Conservation (phyloP, 2,113 vertebrate species). For the Syngnathoides biaculeatus region DNA sequence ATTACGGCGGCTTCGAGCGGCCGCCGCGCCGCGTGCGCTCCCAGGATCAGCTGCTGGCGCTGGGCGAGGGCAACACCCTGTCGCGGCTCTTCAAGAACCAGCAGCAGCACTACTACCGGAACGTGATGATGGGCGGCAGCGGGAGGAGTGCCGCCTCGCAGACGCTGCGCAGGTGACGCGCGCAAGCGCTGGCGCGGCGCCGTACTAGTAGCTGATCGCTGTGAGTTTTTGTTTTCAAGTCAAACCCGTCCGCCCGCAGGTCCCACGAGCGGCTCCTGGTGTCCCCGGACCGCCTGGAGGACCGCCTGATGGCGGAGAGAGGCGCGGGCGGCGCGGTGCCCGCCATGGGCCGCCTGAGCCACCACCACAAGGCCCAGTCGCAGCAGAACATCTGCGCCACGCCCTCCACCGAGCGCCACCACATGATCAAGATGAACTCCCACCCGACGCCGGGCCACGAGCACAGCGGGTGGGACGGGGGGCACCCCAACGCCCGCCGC, state of each 20-base stretch:
- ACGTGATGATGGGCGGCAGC: slow-evolving; percentile 65
- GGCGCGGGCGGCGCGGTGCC: slow-evolving; percentile 58
- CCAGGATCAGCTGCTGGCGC: slow-evolving; percentile 80
- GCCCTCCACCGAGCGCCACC: slow-evolving; percentile 79
- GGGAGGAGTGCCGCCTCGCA: slow-evolving; percentile 60
- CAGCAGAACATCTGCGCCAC: slow-evolving; percentile 82
- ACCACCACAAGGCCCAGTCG: slow-evolving; percentile 80
- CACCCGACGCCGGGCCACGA: slow-evolving; percentile 77
- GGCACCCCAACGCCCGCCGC: slow-evolving; percentile 66
- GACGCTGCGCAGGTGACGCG: slow-evolving; percentile 64
- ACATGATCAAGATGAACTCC: slow-evolving; percentile 87
- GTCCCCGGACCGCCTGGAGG: slow-evolving; percentile 65
- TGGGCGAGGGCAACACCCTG: slow-evolving; percentile 72
- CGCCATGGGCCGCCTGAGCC: slow-evolving; percentile 69
- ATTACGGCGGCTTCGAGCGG: slow-evolving; percentile 58
- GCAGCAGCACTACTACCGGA: slow-evolving; percentile 76
- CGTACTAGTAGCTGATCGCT: no score
- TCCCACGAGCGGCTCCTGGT: slow-evolving; percentile 71
- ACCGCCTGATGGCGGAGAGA: slow-evolving; percentile 45
- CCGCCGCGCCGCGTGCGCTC: slow-evolving; percentile 79
- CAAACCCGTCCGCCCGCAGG: slow-evolving; percentile 29
- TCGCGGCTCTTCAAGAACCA: slow-evolving; percentile 74
- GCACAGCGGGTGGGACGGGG: slow-evolving; percentile 46
- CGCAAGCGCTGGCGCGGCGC: no score
- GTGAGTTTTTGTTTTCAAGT: no score